phyloP scores from a whole-genome alignment of 1,140 invertebrate species.

The Elymnias hypermnestra region DNA sequence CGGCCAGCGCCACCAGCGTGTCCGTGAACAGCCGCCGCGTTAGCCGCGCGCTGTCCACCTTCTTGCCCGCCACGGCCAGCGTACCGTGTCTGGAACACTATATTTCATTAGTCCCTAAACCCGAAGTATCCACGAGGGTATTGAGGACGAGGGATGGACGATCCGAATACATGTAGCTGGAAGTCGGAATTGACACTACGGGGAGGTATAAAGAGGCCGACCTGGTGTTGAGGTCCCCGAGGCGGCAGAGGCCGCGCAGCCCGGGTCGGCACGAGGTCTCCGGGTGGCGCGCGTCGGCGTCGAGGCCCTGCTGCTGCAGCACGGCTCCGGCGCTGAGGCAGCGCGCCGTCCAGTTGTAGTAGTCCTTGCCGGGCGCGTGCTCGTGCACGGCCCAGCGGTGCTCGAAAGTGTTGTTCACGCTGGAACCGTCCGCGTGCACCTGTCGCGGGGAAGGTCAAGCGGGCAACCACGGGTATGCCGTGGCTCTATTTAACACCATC shows the following conservation, averaged over 20 bases:
- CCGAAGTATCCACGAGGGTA: no score
- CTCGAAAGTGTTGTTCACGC: conserved; percentile 84
- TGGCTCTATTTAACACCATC: no score
- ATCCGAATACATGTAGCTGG: no score
- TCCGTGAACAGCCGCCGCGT: conserved; percentile 90
- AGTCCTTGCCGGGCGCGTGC: conserved; percentile 81
- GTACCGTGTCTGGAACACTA: conserved; percentile 77
- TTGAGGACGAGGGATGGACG: no score
- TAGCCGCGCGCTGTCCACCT: conserved; percentile 77
- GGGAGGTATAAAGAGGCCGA: conserved; percentile 13
- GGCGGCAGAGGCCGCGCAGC: conserved; percentile 78
- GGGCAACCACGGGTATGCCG: no score
- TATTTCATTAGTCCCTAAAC: no score
- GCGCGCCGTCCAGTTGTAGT: conserved; percentile 91
- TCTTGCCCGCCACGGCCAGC: conserved; percentile 85
- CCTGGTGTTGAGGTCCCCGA: conserved; percentile 81
- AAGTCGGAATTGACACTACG: no score
- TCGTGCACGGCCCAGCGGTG: conserved; percentile 85
- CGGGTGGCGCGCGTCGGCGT: conserved; percentile 65
- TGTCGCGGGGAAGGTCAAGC: conserved; percentile 7
- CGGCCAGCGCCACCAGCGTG: conserved; percentile 84
- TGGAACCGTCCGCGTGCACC: conserved; percentile 91
- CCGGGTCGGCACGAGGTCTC: conserved; percentile 76
- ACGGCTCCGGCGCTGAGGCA: conserved; percentile 88
- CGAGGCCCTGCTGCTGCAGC: conserved; percentile 89